Conservation (phyloP, 1,140 invertebrate species). For the Lordiphosa mommai region DNA sequence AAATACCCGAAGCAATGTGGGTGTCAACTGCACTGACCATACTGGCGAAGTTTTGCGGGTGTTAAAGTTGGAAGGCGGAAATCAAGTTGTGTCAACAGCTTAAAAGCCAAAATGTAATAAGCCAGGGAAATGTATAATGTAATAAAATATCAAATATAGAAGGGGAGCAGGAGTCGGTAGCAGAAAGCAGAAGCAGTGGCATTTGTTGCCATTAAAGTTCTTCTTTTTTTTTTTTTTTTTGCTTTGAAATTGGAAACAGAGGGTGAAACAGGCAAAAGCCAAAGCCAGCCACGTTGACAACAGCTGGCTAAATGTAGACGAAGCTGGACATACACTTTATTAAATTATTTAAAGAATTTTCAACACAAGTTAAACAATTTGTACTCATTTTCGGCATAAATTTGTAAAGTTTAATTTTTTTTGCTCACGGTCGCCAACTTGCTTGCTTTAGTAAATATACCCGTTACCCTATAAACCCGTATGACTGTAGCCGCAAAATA, state of each 20-base stretch:
- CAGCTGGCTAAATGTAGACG: neutral
- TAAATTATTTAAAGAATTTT: neutral
- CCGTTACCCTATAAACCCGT: conserved; percentile 5
- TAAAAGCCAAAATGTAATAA: conserved; percentile 78
- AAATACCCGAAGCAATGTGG: conserved; percentile 18
- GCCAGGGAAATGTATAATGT: conserved; percentile 75
- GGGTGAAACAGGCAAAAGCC: neutral
- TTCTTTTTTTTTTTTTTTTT: neutral
- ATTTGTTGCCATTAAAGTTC: conserved; percentile 73
- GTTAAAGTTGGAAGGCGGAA: conserved; percentile 36
- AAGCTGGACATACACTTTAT: neutral
- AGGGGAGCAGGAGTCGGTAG: conserved; percentile 16
- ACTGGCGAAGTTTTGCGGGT: conserved; percentile 1
- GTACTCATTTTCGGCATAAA: neutral
- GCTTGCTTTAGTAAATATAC: conserved; percentile 14
- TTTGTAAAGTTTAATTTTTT: too few relatives aligned
- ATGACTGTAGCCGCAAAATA: conserved; percentile 51
- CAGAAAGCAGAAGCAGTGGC: conserved; percentile 40
- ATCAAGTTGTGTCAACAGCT: conserved; percentile 78
- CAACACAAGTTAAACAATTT: too few relatives aligned
- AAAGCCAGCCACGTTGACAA: neutral
- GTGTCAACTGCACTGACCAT: conserved; percentile 2
- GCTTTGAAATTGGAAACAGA: conserved; percentile 60
- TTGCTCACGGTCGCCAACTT: neutral
- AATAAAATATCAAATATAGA: conserved; percentile 78